Base-by-base conservation (phyloP, 2,888 invertebrate species). In the Hyppa rectilinea region DNA sequence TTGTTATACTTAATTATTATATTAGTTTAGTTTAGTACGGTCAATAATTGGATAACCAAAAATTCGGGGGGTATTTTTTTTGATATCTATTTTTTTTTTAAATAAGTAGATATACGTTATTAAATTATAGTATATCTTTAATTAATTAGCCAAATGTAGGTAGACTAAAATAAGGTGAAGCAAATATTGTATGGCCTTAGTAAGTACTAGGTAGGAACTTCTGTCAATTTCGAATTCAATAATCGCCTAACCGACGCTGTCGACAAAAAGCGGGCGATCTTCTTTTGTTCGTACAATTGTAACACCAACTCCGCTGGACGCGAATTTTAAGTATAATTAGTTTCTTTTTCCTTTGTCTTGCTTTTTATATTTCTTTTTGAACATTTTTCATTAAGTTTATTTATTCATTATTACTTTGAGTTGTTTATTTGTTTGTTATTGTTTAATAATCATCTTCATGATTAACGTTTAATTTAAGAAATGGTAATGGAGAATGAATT, bases 271-370 rank as follows among this genome's bases (percentile, higher is more conserved):
- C 36, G 40, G 49, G 40, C 40, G 45, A 56, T 67, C 73, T 71
- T 83, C 81, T 74, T 83, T 84, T 83, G 81, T 78, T 69, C 72
- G 38, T n/a, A 49, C 71, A 71, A 78, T 81, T 83, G 70, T 75
- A 78, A 67, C 71, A 72, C 73, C 73, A 61, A 58, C 31, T 50
- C 61, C 23, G 68, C 59, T 56, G 67, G 58, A 60, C 64, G 59
- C 36, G 62, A 73, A 81, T 71, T 72, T 81, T 61, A 40, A 63
- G 72, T 60, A 68, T 84, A 81, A 83, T 83, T 83, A 83, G 75
- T 83, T 81, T 72, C 66, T 52, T 68, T 73, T 62, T 36, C 31
- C 75, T 81, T 83, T 82, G 71, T 81, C 36, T 75, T 52, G 34
- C 62, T 59, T 83, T 71, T 56, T 72, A 53, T 83, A 53, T 73